Evolutionary conservation across 2,797 vertebrate species (phyloP).

Genomic region (Columba guinea): DNA sequence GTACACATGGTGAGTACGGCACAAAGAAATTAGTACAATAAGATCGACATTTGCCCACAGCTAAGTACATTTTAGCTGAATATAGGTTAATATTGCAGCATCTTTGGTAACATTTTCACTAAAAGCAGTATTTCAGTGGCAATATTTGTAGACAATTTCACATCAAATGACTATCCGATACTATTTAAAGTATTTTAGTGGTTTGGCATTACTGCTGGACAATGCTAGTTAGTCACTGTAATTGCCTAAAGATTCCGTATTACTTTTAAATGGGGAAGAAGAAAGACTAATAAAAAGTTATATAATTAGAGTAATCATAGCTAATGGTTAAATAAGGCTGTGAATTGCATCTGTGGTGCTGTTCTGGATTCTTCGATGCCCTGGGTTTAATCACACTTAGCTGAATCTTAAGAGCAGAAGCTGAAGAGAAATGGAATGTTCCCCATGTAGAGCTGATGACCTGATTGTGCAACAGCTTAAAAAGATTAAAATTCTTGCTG

Average conservation of each 20-base stretch:
- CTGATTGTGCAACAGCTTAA: not conserved
- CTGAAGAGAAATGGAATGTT: not conserved
- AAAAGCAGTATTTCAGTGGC: not conserved
- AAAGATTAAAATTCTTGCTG: not conserved
- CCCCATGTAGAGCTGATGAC: not conserved
- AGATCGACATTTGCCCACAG: not conserved
- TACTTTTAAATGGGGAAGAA: slow-evolving; percentile 6
- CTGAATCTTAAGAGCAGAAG: not conserved
- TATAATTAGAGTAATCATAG: not conserved
- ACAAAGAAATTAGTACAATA: not conserved
- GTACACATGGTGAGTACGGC: not conserved
- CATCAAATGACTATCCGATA: not conserved
- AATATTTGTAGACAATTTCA: not conserved
- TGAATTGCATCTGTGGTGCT: not conserved
- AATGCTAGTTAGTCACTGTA: not conserved
- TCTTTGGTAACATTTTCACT: not conserved
- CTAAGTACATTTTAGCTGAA: not conserved
- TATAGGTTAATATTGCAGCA: not conserved
- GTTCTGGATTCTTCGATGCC: not conserved
- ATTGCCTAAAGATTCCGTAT: not conserved
- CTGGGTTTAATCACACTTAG: not conserved
- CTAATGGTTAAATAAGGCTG: slow-evolving; percentile 30
- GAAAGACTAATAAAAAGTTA: slow-evolving; percentile 7
- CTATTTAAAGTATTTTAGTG: not conserved
- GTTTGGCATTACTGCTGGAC: not conserved